phyloP scores from a whole-genome alignment of 2,888 invertebrate species.

The Drosophila lutescens region DNA sequence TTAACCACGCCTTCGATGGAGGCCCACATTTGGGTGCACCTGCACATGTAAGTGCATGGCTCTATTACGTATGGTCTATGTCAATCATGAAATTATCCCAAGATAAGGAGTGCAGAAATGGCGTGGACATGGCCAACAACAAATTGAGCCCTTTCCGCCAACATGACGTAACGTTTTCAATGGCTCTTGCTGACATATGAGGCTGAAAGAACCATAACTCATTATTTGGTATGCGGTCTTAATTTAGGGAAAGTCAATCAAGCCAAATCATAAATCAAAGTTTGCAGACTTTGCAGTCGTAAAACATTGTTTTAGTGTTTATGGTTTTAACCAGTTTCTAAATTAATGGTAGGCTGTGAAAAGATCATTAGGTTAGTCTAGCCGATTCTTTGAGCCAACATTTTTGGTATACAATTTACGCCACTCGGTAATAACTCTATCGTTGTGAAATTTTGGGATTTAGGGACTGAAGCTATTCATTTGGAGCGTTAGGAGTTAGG shows the following conservation, averaged over 20 bases:
- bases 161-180: constrained; percentile 10
- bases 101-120: constrained; percentile 3
- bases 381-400: background rate
- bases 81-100: constrained; percentile 32
- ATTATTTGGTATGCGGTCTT: constrained; percentile 7
- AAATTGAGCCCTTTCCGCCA: constrained; percentile 5
- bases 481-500: too few relatives aligned
- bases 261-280: constrained; percentile 17
- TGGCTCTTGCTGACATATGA: background rate
- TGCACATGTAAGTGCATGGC: constrained; percentile 33
- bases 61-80: constrained; percentile 35
- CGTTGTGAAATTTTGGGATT: background rate
- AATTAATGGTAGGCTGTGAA: constrained; percentile 2
- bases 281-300: background rate
- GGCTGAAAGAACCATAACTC: constrained; percentile 8
- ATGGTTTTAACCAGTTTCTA: background rate
- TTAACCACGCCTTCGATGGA: constrained; percentile 15
- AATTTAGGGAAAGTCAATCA: constrained; percentile 26
- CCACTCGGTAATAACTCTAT: background rate
- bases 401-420: constrained; percentile 1
- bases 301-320: constrained; percentile 7
- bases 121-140: background rate
- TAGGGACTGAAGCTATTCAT: background rate
- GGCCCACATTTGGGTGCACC: constrained; percentile 20
- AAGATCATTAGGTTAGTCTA: constrained; percentile 2